These are phyloP conservation scores for Esperia sulphurella DNA, from an alignment of 2,888 invertebrate species.

Conservation along the genomic window DNA sequence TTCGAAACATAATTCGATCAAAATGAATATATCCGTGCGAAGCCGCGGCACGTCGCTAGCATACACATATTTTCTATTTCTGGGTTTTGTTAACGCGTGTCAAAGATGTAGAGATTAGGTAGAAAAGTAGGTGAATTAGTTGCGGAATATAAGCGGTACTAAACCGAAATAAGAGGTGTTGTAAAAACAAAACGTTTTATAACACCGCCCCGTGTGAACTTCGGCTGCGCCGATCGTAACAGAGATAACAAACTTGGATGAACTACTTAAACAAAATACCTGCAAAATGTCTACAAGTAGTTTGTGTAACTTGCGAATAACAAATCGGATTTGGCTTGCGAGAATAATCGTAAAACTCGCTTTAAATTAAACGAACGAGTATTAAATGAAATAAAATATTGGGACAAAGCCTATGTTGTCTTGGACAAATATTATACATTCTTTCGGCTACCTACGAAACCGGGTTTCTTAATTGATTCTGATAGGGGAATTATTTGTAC, in stretches of 20 bases:
- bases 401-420: too few relatives aligned
- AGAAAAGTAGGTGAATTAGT: background rate
- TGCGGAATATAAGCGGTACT: constrained; percentile 23
- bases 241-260: constrained; percentile 14
- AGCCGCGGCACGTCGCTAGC: too few relatives aligned
- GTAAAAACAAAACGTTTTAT: constrained; percentile 54
- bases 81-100: background rate
- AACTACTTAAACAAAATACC: constrained; percentile 9
- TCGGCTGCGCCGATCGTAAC: constrained; percentile 10
- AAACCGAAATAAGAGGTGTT: constrained; percentile 51
- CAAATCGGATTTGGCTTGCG: background rate
- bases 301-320: background rate
- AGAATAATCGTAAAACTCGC: background rate
- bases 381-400: too few relatives aligned
- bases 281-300: background rate
- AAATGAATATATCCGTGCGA: too few relatives aligned
- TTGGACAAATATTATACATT: too few relatives aligned
- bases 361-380: too few relatives aligned
- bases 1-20: too few relatives aligned
- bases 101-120: background rate
- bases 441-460: too few relatives aligned
- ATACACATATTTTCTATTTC: background rate
- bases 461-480: too few relatives aligned
- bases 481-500: too few relatives aligned
- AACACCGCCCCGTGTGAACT: constrained; percentile 27